Evolutionary conservation across 2,888 invertebrate species (phyloP), one percentile per base, ranked within the genome.

Genomic region (Pammene fasciana): DNA sequence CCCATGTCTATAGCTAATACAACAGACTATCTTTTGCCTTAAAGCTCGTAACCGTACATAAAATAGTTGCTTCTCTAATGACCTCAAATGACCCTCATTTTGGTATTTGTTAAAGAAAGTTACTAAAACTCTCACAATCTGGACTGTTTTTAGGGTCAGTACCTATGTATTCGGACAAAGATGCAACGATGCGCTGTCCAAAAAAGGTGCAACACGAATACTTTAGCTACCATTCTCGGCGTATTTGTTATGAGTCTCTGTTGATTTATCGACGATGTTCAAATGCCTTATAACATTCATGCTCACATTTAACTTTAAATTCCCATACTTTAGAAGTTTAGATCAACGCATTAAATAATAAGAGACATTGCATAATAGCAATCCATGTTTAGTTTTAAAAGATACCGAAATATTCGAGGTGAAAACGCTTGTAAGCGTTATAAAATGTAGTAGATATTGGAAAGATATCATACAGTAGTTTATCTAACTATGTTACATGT

Each of bases 391-490:
- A n/a, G 26, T 43, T 57, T 26, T 3, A 18, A 26, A 57, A 26
- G 43, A 18, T 57, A 43, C 13, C 5, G 18, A 11, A 52, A 52
- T 43, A n/a, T 18, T 57, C 41, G 57, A 18, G 4, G 13, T 8
- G 9, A 43, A 43, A 18, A 26, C 38, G 57, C 41, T 57, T 41
- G 38, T 57, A 57, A 57, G 8, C 16, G 16, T 16, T 56, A 18
- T 43, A 57, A 43, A 57, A 57, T 61, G 48, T 34, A 61, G 48
- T 61, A 38, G 38, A 65, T 60, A 43, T 66, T 59, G 59, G 50
- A 62, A 41, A 56, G 50, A 64, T 66, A 55, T 48, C 62, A 68
- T 72, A 65, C 73, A 71, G 74, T 72, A 75, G 73, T 73, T 74
- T 71, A 72, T 75, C 72, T 50, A 64, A 60, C 60, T 52, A 18